These are phyloP conservation scores for Drosophila tani DNA, from an alignment of 1,140 invertebrate genomes.

Conservation along the genomic window DNA sequence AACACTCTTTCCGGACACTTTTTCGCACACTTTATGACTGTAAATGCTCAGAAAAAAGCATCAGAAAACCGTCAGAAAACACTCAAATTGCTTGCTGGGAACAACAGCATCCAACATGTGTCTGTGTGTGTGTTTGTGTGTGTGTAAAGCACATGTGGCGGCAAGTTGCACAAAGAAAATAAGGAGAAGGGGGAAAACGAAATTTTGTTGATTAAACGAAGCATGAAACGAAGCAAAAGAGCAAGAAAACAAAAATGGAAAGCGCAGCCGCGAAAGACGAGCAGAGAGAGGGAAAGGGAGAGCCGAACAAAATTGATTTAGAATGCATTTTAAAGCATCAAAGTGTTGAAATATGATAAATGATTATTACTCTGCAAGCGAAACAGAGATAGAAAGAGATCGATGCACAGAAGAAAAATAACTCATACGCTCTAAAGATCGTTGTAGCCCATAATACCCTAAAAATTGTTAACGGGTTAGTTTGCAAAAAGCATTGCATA, in stretches of 20 bases:
- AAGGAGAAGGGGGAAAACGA: slow-evolving; percentile 30
- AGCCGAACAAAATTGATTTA: slow-evolving; percentile 79
- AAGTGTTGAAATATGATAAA: slow-evolving; percentile 83
- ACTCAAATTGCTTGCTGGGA: too few relatives aligned
- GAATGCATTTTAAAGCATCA: slow-evolving; percentile 83
- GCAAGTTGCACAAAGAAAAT: slow-evolving; percentile 28
- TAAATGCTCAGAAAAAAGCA: too few relatives aligned
- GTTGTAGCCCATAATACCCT: too few relatives aligned
- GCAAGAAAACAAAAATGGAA: slow-evolving; percentile 41
- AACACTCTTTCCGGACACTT: too few relatives aligned
- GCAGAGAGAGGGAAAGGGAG: slow-evolving; percentile 12
- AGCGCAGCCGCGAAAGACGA: slow-evolving; percentile 44
- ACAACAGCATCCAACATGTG: slow-evolving; percentile 23
- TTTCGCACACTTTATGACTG: too few relatives aligned
- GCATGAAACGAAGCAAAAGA: slow-evolving; percentile 60
- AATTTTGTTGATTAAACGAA: slow-evolving; percentile 68
- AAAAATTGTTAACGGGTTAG: not conserved
- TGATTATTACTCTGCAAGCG: slow-evolving; percentile 59
- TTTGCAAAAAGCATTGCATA: not conserved
- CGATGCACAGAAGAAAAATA: not conserved
- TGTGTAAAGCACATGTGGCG: slow-evolving; percentile 30
- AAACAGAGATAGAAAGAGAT: not conserved
- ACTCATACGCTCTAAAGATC: not conserved
- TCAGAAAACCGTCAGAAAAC: too few relatives aligned
- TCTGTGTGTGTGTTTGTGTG: slow-evolving; percentile 8